Conservation (phyloP, 2,797 vertebrate species). For the Zalophus californianus region DNA sequence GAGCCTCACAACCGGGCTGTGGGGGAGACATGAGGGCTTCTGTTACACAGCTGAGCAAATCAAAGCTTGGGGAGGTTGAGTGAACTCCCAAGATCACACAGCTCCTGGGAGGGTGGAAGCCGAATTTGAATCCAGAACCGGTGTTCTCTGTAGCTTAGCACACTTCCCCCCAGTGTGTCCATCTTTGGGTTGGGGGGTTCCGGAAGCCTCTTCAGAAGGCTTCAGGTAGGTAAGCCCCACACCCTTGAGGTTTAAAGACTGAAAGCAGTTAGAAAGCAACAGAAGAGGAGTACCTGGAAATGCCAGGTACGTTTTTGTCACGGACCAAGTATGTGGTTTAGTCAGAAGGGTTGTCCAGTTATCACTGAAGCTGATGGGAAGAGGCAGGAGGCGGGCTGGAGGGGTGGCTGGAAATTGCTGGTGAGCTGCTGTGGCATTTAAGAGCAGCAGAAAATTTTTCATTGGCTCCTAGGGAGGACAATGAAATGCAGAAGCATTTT, state of each 20-base stretch:
- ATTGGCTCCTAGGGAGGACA: constrained; percentile 34
- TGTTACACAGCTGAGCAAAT: neutral
- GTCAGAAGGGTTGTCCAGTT: neutral
- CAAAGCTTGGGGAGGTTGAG: neutral
- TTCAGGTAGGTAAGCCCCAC: neutral
- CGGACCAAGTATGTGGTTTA: neutral
- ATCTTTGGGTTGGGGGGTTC: neutral
- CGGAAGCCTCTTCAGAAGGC: neutral
- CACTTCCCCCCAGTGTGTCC: neutral
- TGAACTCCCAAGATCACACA: neutral
- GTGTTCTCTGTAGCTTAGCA: neutral
- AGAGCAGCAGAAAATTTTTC: constrained; percentile 17
- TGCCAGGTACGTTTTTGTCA: constrained; percentile 1
- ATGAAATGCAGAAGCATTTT: constrained; percentile 8
- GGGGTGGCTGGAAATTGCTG: neutral
- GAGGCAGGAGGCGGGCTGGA: neutral
- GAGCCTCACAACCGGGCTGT: neutral
- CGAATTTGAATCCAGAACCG: neutral
- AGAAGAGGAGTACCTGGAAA: constrained; percentile 58
- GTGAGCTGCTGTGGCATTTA: constrained; percentile 52
- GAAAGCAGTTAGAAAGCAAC: constrained; percentile 45
- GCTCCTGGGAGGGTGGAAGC: neutral
- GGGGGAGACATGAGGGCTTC: neutral
- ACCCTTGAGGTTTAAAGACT: constrained; percentile 20
- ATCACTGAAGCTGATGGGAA: neutral